Conservation (phyloP, 1,140 invertebrate genomes). For the Delia radicum region DNA sequence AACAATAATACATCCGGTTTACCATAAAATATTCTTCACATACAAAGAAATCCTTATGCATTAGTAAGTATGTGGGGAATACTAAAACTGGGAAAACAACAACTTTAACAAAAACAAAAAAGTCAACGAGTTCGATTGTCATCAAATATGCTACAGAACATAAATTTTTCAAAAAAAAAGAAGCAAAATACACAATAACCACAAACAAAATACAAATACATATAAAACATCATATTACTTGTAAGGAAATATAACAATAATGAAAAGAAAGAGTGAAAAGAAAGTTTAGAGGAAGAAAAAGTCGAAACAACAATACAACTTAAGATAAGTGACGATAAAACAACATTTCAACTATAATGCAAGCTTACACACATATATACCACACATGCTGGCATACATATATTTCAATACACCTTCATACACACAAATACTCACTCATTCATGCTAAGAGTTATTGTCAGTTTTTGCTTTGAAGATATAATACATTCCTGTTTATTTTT, state of each 20-base stretch:
- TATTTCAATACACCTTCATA: too few species aligned
- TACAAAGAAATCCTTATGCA: not conserved
- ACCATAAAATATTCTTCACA: not conserved
- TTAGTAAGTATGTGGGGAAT: too few species aligned
- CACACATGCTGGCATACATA: too few species aligned
- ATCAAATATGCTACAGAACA: not conserved
- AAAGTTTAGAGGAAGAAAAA: not conserved
- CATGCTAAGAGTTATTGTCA: not conserved
- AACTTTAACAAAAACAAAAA: not conserved
- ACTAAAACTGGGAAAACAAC: not conserved
- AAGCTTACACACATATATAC: not conserved
- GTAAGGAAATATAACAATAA: not conserved
- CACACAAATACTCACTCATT: not conserved
- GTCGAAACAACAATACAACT: not conserved
- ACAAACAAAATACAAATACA: not conserved
- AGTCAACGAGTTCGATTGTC: conserved; percentile 13
- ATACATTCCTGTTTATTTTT: too few species aligned
- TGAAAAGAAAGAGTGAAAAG: not conserved
- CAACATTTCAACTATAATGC: not conserved
- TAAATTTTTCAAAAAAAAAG: not conserved
- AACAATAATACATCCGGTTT: not conserved
- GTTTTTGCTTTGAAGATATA: not conserved
- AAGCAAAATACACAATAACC: not conserved
- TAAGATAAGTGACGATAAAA: conserved; percentile 13
- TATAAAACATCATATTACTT: not conserved